A percentile compares a stretch with the other conserved stretches of the same genome.
Conservation (phyloP, 2,113 vertebrate species). For the Oophaga pumilio region DNA sequence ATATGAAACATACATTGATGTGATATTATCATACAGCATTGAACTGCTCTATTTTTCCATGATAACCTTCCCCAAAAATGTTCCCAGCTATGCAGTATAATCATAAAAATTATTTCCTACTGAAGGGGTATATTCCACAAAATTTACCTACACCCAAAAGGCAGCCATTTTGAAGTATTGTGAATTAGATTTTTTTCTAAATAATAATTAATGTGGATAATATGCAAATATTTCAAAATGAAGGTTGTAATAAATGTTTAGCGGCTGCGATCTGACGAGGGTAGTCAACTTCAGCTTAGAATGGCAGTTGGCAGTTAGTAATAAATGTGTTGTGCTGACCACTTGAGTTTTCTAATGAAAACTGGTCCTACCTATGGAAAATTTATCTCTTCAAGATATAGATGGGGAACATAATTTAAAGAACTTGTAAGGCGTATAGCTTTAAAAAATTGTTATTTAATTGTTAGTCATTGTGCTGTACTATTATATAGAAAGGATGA, state of each 20-base stretch:
- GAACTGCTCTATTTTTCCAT: not conserved
- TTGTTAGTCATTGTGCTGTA: no score
- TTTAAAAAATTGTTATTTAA: no score
- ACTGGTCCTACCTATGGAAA: not conserved
- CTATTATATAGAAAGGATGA: no score
- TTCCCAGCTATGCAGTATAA: not conserved
- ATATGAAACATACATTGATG: not conserved
- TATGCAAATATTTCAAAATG: not conserved
- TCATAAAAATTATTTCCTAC: not conserved
- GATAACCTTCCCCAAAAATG: not conserved
- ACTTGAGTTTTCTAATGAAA: not conserved
- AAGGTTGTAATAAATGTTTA: not conserved
- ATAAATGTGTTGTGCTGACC: not conserved
- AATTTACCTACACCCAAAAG: not conserved
- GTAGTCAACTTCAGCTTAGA: no score
- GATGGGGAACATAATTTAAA: not conserved
- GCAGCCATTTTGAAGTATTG: not conserved
- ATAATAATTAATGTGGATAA: not conserved
- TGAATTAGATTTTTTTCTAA: no score
- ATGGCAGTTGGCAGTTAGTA: no score
- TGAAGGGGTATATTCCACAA: not conserved
- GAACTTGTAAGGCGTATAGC: no score
- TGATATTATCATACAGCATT: not conserved
- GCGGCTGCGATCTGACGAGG: no score
- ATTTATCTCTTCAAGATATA: not conserved